Percentiles rank a stretch among this genome's conserved stretches.
phyloP scores from a whole-genome alignment of 2,113 vertebrate genomes.

The Campylorhamphus procurvoides region DNA sequence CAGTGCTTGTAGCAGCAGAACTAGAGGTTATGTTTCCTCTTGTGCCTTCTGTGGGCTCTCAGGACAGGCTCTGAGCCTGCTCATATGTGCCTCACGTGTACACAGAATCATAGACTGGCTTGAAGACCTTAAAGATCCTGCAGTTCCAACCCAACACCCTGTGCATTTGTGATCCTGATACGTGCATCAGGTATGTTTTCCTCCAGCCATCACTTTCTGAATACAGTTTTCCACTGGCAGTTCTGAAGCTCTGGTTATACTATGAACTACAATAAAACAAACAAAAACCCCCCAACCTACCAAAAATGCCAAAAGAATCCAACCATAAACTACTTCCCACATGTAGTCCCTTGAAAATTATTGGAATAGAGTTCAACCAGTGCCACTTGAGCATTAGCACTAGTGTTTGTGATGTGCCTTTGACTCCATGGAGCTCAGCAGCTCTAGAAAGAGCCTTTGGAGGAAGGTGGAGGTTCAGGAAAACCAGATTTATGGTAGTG shows the following conservation, averaged over 20 bases:
- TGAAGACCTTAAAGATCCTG: not conserved
- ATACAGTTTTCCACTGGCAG: not conserved
- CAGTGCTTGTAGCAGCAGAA: not conserved
- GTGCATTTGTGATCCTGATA: not conserved
- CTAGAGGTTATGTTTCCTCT: not conserved
- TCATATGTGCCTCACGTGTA: too few relatives aligned
- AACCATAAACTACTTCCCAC: not conserved
- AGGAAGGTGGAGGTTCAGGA: not conserved
- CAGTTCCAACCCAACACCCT: not conserved
- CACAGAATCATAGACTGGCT: not conserved
- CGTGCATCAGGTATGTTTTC: not conserved
- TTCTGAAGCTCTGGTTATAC: not conserved
- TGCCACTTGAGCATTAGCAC: not conserved
- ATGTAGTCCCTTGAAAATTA: not conserved
- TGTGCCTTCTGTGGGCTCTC: rapidly evolving
- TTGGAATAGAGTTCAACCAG: not conserved
- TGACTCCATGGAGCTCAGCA: not conserved
- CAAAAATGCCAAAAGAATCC: not conserved
- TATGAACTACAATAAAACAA: not conserved
- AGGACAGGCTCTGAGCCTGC: not conserved
- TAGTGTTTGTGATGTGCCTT: not conserved
- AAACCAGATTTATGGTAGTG: not conserved
- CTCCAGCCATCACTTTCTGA: not conserved
- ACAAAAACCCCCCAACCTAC: not conserved
- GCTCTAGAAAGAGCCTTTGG: not conserved